phyloP scores from a whole-genome alignment of 2,888 invertebrate genomes.

The Andricus curvator region DNA sequence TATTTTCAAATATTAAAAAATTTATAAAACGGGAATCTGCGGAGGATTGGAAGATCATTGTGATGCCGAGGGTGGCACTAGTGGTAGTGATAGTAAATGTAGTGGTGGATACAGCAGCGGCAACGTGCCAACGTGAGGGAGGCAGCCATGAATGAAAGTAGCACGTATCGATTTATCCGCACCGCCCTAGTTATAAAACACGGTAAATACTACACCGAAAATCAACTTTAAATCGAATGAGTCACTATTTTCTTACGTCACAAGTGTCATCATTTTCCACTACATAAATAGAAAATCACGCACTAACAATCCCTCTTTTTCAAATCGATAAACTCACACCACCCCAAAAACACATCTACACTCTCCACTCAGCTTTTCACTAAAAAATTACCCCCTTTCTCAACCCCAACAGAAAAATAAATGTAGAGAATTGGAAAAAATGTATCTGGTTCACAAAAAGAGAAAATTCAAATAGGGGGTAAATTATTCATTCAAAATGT shows the following conservation, averaged over 20 bases:
- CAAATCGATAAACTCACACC: too few relatives aligned
- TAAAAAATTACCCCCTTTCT: not conserved
- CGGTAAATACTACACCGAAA: conserved; percentile 65
- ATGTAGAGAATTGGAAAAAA: not conserved
- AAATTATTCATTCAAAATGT: conserved; percentile 16
- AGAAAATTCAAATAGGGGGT: not conserved
- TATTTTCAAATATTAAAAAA: too few relatives aligned
- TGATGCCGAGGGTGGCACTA: conserved; percentile 48
- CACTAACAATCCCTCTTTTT: too few relatives aligned
- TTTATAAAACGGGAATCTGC: not conserved
- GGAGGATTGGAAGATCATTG: conserved; percentile 10
- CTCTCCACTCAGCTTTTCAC: not conserved
- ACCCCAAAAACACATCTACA: too few relatives aligned
- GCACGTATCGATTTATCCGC: conserved; percentile 75
- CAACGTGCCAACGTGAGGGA: conserved; percentile 70
- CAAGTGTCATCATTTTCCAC: not conserved
- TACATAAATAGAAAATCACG: not conserved
- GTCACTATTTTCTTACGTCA: not conserved
- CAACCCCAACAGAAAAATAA: too few relatives aligned
- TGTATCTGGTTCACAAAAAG: not conserved
- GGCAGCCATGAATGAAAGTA: conserved; percentile 76
- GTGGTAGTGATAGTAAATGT: conserved; percentile 53
- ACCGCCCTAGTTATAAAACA: conserved; percentile 71
- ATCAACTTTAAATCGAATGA: conserved; percentile 40
- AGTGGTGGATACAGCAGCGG: conserved; percentile 63